These are phyloP conservation scores for Protaetia brevitarsis DNA, from an alignment of 1,140 invertebrate species.

Conservation along the genomic window DNA sequence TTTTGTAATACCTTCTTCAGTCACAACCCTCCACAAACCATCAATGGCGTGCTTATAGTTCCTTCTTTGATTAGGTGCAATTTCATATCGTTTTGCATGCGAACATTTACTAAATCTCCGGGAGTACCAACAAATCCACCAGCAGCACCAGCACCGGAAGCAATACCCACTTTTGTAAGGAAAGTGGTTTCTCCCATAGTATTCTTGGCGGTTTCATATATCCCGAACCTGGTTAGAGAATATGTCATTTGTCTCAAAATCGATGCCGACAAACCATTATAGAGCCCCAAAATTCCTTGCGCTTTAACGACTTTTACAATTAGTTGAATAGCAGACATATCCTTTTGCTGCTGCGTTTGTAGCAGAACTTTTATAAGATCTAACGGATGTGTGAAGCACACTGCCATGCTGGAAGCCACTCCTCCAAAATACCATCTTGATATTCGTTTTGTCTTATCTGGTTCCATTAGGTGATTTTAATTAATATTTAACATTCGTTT, in stretches of 20 bases:
- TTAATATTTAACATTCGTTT: too few relatives aligned
- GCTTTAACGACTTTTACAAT: constrained; percentile 74
- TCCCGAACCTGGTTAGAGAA: constrained; percentile 94
- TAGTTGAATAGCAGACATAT: constrained; percentile 70
- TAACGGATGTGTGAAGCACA: constrained; percentile 94
- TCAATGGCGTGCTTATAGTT: constrained; percentile 98
- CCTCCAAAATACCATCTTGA: constrained; percentile 95
- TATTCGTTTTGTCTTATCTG: constrained; percentile 47
- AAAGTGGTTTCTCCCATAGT: constrained; percentile 55
- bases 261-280: constrained; percentile 96
- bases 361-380: constrained; percentile 97
- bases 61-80: constrained; percentile 79
- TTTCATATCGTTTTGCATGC: too few relatives aligned
- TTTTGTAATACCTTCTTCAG: constrained; percentile 76
- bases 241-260: constrained; percentile 93
- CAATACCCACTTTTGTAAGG: too few relatives aligned
- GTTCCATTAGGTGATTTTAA: too few relatives aligned
- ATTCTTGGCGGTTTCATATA: constrained; percentile 84
- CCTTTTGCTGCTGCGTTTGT: constrained; percentile 89
- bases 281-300: constrained; percentile 79
- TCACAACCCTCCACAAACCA: constrained; percentile 78
- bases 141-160: too few relatives aligned
- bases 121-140: too few relatives aligned
- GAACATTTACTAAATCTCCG: too few relatives aligned
- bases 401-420: constrained; percentile 90